Base-by-base conservation (phyloP, 2,113 vertebrate genomes). In the Lasiurus borealis region DNA sequence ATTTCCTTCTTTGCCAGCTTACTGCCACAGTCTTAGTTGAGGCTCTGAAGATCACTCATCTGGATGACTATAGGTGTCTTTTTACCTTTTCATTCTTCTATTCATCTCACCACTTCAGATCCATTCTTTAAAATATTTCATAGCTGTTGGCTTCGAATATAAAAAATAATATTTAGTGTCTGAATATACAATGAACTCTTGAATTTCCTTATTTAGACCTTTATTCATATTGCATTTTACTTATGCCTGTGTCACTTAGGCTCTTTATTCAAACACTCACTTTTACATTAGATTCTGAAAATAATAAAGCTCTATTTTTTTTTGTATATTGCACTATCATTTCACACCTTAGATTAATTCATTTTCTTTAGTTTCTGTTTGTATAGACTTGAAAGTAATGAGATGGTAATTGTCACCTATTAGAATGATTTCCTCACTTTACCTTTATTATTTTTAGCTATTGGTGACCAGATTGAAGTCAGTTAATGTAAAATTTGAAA, bases 391-490 rank as follows among this genome's bases (percentile, higher is more conserved):
- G 10, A 64, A 76, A 90, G 23, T 72, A 85, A 57, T 85, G 25
- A 73, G 15, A 50, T 21, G 13, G 13, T 73, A n/a, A 73, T 36
- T 73, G 25, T 59, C 68, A 75, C 84, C 40, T 54, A 57, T 86
- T 59, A 50, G n/a, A 85, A 59, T 75, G 11, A 89, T 59, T 95
- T 88, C 18, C 85, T 93, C 25, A 81, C 64, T 91, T 90, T 52
- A 50, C 40, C n/a, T 50, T 64, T 73, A 52, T 71, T 57, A 87
- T 13, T 72, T 85, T 62, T 72, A 85, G 40, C 36, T 90, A 44
- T 85, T 90, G 78, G 15, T 62, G 4, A 44, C 86, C 25, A 95
- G 9, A 76, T 50, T 76, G 15, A 36, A 87, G 25, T 91, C 31
- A 46, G 15, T 89, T 66, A 46, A 76, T 87, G 27, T 23, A 66